These are phyloP conservation scores for Lycaon pictus DNA, from an alignment of 2,113 vertebrate genomes.

Conservation along the genomic window DNA sequence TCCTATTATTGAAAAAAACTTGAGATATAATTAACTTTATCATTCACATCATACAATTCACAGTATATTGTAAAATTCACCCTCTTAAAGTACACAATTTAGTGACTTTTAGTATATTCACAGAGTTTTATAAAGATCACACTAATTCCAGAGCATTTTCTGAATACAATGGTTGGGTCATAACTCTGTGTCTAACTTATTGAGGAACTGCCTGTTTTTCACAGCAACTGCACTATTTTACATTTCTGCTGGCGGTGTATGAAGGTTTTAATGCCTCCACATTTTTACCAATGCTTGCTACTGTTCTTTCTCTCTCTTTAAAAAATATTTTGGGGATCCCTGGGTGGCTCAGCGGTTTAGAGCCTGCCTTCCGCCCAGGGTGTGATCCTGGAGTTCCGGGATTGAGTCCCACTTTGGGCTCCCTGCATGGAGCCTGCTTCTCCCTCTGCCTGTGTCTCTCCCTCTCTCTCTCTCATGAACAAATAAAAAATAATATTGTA, in stretches of 20 bases:
- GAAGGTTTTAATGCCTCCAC: neutral
- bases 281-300: neutral
- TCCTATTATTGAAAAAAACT: neutral
- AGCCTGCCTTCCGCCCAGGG: too few relatives aligned
- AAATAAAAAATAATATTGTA: neutral
- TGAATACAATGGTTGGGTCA: neutral
- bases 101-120: neutral
- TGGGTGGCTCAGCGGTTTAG: too few relatives aligned
- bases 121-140: neutral
- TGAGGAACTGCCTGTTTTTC: neutral
- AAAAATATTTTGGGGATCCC: neutral
- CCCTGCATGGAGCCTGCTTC: too few relatives aligned
- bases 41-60: neutral
- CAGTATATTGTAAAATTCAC: neutral
- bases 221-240: neutral
- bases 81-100: neutral
- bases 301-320: neutral
- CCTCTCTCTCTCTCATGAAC: neutral
- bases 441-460: too few relatives aligned
- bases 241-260: neutral
- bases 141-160: neutral
- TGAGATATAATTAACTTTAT: neutral
- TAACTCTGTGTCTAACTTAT: neutral
- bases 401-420: too few relatives aligned
- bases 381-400: too few relatives aligned